A percentile compares a stretch with the other conserved stretches of the same genome.
Conservation (phyloP, 1,140 invertebrate species). For the Brachionus calyciflorus region DNA sequence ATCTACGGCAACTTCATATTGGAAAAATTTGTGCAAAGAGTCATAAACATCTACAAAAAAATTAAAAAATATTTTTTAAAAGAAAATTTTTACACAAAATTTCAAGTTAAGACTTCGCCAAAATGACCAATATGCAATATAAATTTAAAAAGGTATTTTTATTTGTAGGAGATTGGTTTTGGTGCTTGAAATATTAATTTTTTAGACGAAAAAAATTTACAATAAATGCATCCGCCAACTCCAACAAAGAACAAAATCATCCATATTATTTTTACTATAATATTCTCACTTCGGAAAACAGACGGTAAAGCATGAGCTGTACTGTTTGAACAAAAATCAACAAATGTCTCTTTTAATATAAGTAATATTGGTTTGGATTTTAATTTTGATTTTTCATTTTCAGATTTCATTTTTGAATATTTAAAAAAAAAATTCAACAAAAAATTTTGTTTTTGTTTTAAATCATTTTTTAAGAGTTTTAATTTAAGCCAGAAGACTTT, state of each 20-base stretch:
- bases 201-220: no score
- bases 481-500: no score
- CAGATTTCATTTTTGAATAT: not conserved
- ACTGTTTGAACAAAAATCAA: not conserved
- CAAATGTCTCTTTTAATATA: not conserved
- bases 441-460: no score
- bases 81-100: no score
- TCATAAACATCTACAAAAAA: not conserved
- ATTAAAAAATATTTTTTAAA: no score
- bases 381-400: not conserved
- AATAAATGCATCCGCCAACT: not conserved
- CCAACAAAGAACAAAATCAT: not conserved
- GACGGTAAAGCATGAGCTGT: not conserved
- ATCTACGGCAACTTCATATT: not conserved
- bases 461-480: no score
- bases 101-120: no score
- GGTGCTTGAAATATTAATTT: no score
- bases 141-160: no score
- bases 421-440: not conserved
- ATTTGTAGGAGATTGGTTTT: no score
- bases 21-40: not conserved
- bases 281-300: not conserved
- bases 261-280: not conserved
- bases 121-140: no score
- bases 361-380: not conserved